Conservation (phyloP, 2,797 vertebrate species). For the Cuculus canorus region DNA sequence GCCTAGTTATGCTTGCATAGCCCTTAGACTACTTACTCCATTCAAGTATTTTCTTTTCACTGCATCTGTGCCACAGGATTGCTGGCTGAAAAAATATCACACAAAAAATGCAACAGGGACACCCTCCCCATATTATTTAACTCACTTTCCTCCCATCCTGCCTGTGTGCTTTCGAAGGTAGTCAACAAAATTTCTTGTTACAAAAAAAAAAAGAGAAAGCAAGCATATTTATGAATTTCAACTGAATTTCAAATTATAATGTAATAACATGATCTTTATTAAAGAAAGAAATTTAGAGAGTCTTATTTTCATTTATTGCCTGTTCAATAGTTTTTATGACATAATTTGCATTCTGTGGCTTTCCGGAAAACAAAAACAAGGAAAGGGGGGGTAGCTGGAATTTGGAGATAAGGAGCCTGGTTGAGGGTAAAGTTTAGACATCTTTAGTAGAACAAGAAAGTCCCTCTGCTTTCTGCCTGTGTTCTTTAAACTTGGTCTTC, state of each 20-base stretch:
- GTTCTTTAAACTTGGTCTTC: slow-evolving; percentile 34
- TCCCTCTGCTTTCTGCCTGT: slow-evolving; percentile 22
- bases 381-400: not conserved
- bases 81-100: slow-evolving; percentile 21
- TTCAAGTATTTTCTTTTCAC: slow-evolving; percentile 71
- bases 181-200: not conserved
- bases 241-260: not conserved
- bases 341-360: not conserved
- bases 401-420: not conserved
- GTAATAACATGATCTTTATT: not conserved
- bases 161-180: slow-evolving; percentile 12
- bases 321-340: slow-evolving; percentile 31
- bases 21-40: slow-evolving; percentile 63
- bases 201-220: not conserved
- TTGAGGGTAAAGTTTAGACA: slow-evolving; percentile 4
- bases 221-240: not conserved
- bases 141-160: not conserved
- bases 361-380: not conserved
- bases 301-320: slow-evolving; percentile 6
- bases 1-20: slow-evolving; percentile 65
- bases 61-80: slow-evolving; percentile 46
- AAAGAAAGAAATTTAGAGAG: not conserved
- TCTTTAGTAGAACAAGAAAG: not conserved
- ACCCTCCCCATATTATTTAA: not conserved
- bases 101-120: not conserved